Percentiles rank a stretch among this genome's conserved stretches.
Evolutionary conservation across 2,797 vertebrate genomes (phyloP).

Genomic region (Spinus pinus): DNA sequence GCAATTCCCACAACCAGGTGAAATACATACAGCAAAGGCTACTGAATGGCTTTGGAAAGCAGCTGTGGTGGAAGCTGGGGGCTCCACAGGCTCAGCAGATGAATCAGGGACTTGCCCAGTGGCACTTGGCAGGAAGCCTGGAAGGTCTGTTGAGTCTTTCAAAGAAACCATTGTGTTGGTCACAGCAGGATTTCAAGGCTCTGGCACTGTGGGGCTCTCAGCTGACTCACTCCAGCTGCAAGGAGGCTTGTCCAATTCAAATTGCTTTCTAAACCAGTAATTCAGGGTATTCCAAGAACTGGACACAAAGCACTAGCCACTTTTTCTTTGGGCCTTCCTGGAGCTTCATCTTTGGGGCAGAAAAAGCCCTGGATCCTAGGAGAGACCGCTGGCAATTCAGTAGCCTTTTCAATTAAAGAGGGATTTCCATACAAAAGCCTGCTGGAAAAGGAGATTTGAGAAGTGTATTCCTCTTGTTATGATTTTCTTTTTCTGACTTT

Average conservation of each 20-base stretch:
- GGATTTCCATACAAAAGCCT: slow-evolving; percentile 57
- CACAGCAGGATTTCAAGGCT: background rate
- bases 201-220: slow-evolving; percentile 3
- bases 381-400: slow-evolving; percentile 16
- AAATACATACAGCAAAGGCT: slow-evolving; percentile 33
- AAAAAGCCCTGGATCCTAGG: background rate
- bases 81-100: background rate
- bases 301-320: background rate
- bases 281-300: background rate
- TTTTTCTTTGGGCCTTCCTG: background rate
- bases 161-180: background rate
- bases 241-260: background rate
- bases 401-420: slow-evolving; percentile 63
- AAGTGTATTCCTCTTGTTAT: background rate
- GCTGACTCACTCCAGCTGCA: slow-evolving; percentile 28
- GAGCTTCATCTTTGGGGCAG: background rate
- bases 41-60: slow-evolving; percentile 37
- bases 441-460: background rate
- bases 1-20: background rate
- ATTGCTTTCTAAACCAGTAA: background rate
- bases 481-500: background rate
- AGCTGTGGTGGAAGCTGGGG: background rate
- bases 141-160: background rate
- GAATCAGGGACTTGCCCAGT: background rate
- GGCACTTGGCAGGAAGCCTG: background rate